phyloP scores from a whole-genome alignment of 2,888 invertebrate genomes.

The Sphaeridia pumilis region DNA sequence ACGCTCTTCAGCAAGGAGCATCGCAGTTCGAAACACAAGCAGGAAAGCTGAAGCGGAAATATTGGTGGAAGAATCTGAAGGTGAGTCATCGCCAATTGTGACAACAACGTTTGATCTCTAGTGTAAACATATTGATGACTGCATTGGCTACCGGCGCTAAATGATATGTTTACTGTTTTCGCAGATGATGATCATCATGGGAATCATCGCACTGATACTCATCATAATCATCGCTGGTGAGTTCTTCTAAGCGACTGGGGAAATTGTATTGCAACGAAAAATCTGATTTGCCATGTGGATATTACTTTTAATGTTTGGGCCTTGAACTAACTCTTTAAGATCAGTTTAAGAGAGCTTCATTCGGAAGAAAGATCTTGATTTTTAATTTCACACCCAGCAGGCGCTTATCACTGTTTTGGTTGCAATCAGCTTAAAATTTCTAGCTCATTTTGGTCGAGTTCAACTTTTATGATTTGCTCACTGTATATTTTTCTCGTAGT shows the following conservation, averaged over 20 bases:
- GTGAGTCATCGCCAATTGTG: conserved; percentile 40
- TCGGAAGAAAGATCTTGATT: too few relatives aligned
- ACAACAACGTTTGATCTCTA: neutral
- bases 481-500: conserved; percentile 3
- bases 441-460: neutral
- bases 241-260: conserved; percentile 36
- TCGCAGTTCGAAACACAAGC: conserved; percentile 96
- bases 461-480: neutral
- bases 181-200: conserved; percentile 42
- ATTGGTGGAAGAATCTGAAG: conserved; percentile 96
- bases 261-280: too few relatives aligned
- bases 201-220: conserved; percentile 39
- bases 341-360: too few relatives aligned
- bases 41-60: conserved; percentile 90
- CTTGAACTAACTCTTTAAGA: too few relatives aligned
- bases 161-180: conserved; percentile 19
- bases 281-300: neutral
- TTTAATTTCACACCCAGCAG: too few relatives aligned
- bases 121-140: neutral
- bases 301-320: too few relatives aligned
- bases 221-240: conserved; percentile 42
- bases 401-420: too few relatives aligned
- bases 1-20: conserved; percentile 85
- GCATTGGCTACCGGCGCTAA: neutral
- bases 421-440: neutral